Base-by-base conservation (phyloP, 2,888 invertebrate species). In the Rhagium mordax region DNA sequence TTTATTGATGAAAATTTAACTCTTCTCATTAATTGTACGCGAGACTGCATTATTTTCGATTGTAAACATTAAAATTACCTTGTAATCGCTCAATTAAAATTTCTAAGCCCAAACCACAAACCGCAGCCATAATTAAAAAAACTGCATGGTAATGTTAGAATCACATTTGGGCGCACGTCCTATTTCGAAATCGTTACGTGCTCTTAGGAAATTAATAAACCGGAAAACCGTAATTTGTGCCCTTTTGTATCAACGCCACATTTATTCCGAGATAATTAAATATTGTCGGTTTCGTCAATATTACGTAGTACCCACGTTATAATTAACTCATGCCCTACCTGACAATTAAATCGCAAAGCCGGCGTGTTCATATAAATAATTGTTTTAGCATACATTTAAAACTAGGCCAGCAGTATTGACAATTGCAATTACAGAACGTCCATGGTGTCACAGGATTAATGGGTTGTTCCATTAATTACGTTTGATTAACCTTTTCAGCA, bases 311-410 rank as follows among this genome's bases (percentile, higher is more conserved):
- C 51, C 6, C n/a, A 59, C 33, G 8, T n/a, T 15, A 33, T 61
- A 61, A 68, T 72, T 69, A 64, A 72, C 69, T 69, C 69, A 59
- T 41, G 64, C 49, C 59, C 72, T 64, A 60, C 69, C 65, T 72
- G 72, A 72, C 65, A 72, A 72, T 72, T 72, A 68, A 69, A 72
- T 69, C 55, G 72, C 57, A 72, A 72, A 41, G 64, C 64, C 51
- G 69, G 69, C 72, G 64, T 72, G 59, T 65, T 51, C 57, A 59
- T 53, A 69, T 69, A 69, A 72, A 65, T 72, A 64, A 72, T 72
- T 72, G 69, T 68, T 69, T 69, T 53, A 16, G 64, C 64, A 47
- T 64, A 59, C 69, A 62, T 70, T 21, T 47, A 62, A 73, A 74
- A 74, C 53, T 74, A 61, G 73, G 66, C 51, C 68, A 67, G 29